Evolutionary conservation across 2,888 invertebrate species (phyloP).

Genomic region (Mantis religiosa): DNA sequence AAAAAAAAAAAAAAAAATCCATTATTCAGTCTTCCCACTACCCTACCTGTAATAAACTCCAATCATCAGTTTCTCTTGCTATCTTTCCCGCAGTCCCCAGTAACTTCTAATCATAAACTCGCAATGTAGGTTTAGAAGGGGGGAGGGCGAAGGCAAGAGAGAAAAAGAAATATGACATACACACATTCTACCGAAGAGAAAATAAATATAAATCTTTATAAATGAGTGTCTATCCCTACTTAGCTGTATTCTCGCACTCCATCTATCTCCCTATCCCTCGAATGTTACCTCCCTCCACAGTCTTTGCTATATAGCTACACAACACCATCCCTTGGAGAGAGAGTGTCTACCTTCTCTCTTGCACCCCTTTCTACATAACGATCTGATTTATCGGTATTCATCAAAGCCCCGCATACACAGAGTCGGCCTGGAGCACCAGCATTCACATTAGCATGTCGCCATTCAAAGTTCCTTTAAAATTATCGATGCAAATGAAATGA

Average conservation of each 20-base stretch:
- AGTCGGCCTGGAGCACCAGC: constrained; percentile 11
- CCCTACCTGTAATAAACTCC: background rate
- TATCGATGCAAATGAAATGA: constrained; percentile 33
- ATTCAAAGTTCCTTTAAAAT: constrained; percentile 33
- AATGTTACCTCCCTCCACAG: background rate
- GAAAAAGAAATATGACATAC: background rate
- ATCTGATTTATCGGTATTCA: constrained; percentile 33
- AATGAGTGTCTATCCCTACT: constrained; percentile 3
- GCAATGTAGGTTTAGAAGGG: background rate
- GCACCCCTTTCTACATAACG: constrained; percentile 24
- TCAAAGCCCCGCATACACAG: constrained; percentile 26
- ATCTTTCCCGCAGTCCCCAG: background rate
- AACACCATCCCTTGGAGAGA: background rate
- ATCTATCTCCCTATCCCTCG: background rate
- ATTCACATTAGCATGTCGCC: constrained; percentile 31
- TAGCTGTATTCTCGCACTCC: constrained; percentile 3
- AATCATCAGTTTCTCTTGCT: background rate
- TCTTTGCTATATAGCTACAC: background rate
- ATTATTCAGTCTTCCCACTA: background rate
- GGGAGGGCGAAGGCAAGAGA: background rate
- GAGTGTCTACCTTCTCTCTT: constrained; percentile 9
- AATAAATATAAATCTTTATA: constrained; percentile 12
- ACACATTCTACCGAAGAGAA: background rate
- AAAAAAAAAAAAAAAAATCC: background rate
- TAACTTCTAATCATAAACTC: background rate